These are phyloP conservation scores for Meloidogyne floridensis DNA, from an alignment of 1,140 invertebrate species.

Conservation along the genomic window DNA sequence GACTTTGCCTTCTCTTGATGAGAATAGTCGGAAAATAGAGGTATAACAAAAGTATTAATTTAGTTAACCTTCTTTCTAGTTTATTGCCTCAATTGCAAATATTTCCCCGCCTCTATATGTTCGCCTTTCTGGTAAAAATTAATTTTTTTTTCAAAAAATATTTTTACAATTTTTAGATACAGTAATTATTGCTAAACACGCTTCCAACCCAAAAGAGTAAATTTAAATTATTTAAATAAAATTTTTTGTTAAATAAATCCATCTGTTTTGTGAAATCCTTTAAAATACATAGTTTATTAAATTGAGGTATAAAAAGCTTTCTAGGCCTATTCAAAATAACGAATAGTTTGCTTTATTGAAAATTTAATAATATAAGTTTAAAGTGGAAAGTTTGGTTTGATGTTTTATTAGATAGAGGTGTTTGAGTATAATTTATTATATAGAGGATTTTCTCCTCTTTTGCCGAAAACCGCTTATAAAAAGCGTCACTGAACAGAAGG, in stretches of 20 bases:
- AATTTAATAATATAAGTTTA: too few species aligned
- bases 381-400: too few species aligned
- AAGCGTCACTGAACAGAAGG: neutral
- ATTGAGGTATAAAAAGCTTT: too few species aligned
- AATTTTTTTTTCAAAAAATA: neutral
- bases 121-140: slow-evolving; percentile 23
- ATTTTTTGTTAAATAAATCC: too few species aligned
- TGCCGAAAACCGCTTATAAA: too few species aligned
- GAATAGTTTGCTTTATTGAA: too few species aligned
- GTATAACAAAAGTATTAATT: neutral
- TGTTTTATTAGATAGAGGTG: too few species aligned
- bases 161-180: slow-evolving; percentile 29
- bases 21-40: slow-evolving; percentile 24
- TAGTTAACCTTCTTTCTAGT: slow-evolving; percentile 21
- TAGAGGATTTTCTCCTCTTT: too few species aligned
- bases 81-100: slow-evolving; percentile 41
- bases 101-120: slow-evolving; percentile 44
- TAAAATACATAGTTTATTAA: too few species aligned
- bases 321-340: too few species aligned
- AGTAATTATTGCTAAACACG: slow-evolving; percentile 45
- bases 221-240: neutral
- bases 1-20: slow-evolving; percentile 40
- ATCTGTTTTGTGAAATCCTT: neutral
- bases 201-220: slow-evolving; percentile 53
- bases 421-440: too few species aligned